These are phyloP conservation scores for Chrysogorgia sp. DNA, from an alignment of 92 coral and sea anemone species.

Conservation along the genomic window DNA sequence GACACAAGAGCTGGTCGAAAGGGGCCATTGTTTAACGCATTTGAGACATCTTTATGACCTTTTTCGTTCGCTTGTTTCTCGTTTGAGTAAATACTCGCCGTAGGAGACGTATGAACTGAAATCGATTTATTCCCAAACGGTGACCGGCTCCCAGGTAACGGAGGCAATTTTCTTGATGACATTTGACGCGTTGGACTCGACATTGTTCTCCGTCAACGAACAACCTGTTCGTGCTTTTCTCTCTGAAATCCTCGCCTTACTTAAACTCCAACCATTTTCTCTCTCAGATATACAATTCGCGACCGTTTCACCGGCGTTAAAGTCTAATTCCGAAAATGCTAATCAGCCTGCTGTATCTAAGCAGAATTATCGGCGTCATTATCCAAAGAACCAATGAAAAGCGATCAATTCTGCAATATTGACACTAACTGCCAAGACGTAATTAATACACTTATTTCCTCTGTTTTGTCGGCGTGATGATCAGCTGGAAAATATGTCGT, in stretches of 20 bases:
- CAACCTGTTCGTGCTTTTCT: not conserved
- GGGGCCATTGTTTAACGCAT: constrained; percentile 82
- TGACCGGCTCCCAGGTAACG: constrained; percentile 66
- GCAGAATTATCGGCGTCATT: constrained; percentile 22
- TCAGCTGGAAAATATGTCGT: not conserved
- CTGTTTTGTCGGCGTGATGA: not conserved
- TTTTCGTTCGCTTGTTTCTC: constrained; percentile 65
- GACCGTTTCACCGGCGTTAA: not conserved
- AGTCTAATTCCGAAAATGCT: constrained; percentile 29
- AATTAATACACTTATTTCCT: constrained; percentile 29
- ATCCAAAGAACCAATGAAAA: constrained; percentile 8
- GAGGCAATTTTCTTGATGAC: constrained; percentile 87
- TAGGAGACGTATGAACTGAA: constrained; percentile 6
- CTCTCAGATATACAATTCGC: not conserved
- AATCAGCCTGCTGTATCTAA: constrained; percentile 8
- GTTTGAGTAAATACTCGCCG: not conserved
- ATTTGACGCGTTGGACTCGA: constrained; percentile 98
- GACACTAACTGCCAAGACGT: constrained; percentile 19
- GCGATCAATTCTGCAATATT: not conserved
- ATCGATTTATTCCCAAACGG: constrained; percentile 26
- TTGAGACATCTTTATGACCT: constrained; percentile 78
- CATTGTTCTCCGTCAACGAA: constrained; percentile 48
- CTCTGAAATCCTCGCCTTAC: not conserved
- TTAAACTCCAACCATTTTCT: not conserved
- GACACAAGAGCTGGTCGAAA: constrained; percentile 90